These are phyloP conservation scores for Nothura maculosa DNA, from an alignment of 2,797 vertebrate species.

Conservation along the genomic window DNA sequence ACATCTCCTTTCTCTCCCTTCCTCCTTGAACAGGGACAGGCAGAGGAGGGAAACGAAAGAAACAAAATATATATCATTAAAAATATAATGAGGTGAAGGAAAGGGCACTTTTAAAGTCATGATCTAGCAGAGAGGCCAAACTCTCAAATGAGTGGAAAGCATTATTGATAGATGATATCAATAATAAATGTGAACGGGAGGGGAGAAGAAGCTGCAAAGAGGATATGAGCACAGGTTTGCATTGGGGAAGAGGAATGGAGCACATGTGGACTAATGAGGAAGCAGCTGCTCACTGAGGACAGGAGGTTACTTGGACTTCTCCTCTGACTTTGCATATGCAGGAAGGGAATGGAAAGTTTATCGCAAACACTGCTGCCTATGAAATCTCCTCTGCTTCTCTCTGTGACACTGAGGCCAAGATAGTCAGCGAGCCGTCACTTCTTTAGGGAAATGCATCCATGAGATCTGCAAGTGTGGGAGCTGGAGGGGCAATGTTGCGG, in stretches of 20 bases:
- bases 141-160: not conserved
- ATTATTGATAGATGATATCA: slow-evolving; percentile 55
- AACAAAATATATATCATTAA: not conserved
- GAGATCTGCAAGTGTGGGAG: not conserved
- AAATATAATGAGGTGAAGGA: slow-evolving; percentile 44
- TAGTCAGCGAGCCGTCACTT: not conserved
- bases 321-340: slow-evolving; percentile 7
- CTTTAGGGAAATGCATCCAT: not conserved
- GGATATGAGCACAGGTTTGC: not conserved
- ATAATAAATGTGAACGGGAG: slow-evolving; percentile 43
- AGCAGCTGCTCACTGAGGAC: not conserved
- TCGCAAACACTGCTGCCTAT: not conserved
- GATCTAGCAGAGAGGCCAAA: slow-evolving; percentile 23
- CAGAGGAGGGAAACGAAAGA: not conserved
- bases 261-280: not conserved
- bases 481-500: not conserved
- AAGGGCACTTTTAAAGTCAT: slow-evolving; percentile 6
- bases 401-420: rapidly evolving
- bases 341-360: not conserved
- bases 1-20: not conserved
- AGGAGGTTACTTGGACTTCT: slow-evolving; percentile 3
- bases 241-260: not conserved
- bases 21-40: not conserved
- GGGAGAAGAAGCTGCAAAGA: not conserved
- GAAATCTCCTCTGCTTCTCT: not conserved